Evolutionary conservation across 2,888 invertebrate genomes (phyloP), one percentile per base, ranked within the genome.

Genomic region (Parnassius smintheus): DNA sequence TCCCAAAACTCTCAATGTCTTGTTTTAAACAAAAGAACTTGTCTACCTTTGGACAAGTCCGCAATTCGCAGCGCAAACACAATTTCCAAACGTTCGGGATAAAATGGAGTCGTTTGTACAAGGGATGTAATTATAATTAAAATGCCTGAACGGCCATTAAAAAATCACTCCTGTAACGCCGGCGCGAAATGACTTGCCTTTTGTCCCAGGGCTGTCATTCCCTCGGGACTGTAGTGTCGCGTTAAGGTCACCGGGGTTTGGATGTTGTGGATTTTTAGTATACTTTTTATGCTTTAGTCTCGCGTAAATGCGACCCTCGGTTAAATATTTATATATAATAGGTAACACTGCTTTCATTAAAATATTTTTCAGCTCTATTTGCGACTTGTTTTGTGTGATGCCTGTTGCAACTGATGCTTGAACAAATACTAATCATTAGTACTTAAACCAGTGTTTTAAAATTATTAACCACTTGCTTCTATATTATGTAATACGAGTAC

Each of bases 231-330:
- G 2, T 42, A 25, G 48, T 48, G 42, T 44, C 54, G 46, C 12
- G n/a, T 49, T 25, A 54, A 54, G 48, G 59, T 60, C 25, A 52
- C 35, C 10, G 8, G 13, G 35, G 55, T 45, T 57, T 50, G 48
- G 46, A 46, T 59, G 55, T 57, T 53, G 51, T 50, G 44, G 12
- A 69, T 65, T 69, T 41, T 71, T 41, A 55, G 55, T 55, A 49
- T 22, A 44, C 42, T 25, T 3, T 25, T 25, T 25, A 25, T 25
- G 25, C 4, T 25, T 25, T 25, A 25, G 25, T 2, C 4, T 25
- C 4, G 25, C 4, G 25, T 4, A 25, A 25, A 25, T 25, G 25
- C 25, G 25, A 25, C 25, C 25, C 25, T 4, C 2, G 25, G 25
- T 2, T 4, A 25, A 25, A 2, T 4, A 4, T 25, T 25, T 25